Percentiles rank a stretch among this genome's conserved stretches.
Evolutionary conservation across 1,140 invertebrate species (phyloP).

Genomic region (Pectinophora gossypiella): DNA sequence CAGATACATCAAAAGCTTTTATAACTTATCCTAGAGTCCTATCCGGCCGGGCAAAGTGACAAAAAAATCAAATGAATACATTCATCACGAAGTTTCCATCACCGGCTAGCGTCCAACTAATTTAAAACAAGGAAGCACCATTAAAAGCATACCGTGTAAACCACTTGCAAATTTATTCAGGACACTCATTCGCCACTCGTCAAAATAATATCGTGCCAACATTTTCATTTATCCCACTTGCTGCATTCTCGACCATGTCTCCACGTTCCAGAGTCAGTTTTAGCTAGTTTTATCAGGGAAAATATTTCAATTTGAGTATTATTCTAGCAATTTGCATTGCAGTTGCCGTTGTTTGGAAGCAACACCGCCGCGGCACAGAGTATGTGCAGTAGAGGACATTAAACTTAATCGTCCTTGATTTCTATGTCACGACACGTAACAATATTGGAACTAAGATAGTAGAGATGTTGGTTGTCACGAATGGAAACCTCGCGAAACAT

Average conservation of each 20-base stretch:
- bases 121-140: slow-evolving; percentile 30
- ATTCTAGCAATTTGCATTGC: slow-evolving; percentile 36
- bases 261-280: not conserved
- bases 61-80: not conserved
- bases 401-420: not conserved
- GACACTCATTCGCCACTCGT: slow-evolving; percentile 35
- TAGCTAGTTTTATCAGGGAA: not conserved
- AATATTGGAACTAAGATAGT: no score
- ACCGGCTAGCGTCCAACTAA: slow-evolving; percentile 10
- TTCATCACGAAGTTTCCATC: not conserved
- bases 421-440: no score
- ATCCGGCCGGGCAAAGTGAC: not conserved
- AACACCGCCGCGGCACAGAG: not conserved
- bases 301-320: slow-evolving; percentile 38
- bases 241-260: not conserved
- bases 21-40: no score
- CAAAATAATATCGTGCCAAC: slow-evolving; percentile 31
- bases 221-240: slow-evolving; percentile 15
- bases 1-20: no score
- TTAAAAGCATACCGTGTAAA: slow-evolving; percentile 39
- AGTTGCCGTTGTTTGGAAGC: slow-evolving; percentile 21
- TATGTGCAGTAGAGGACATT: not conserved
- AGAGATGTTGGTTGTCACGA: no score
- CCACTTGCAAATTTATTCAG: slow-evolving; percentile 47
- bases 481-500: no score